These are phyloP conservation scores for Acromyrmex echinatior DNA, from an alignment of 1,140 invertebrate species.

Conservation along the genomic window DNA sequence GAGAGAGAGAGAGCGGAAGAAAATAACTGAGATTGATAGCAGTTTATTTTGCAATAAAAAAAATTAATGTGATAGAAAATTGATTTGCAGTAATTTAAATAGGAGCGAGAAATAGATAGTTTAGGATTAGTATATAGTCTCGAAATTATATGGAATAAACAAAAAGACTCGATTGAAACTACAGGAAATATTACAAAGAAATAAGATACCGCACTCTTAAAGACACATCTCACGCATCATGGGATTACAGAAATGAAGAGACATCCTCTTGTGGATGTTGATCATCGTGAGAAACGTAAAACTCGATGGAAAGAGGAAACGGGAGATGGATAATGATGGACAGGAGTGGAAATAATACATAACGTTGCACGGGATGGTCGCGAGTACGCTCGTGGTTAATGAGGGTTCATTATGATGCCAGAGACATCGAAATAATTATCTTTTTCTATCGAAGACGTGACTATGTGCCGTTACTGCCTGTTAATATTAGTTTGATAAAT, in stretches of 20 bases:
- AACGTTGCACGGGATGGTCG: not conserved
- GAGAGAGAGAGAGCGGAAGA: not conserved
- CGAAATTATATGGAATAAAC: not conserved
- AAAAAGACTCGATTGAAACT: not conserved
- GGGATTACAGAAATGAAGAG: slow-evolving; percentile 13
- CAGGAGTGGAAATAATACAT: slow-evolving; percentile 49
- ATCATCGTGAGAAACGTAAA: slow-evolving; percentile 48
- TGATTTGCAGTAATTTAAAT: slow-evolving; percentile 35
- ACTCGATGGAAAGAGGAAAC: slow-evolving; percentile 27
- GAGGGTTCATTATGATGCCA: slow-evolving; percentile 51
- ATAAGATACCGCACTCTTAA: not conserved
- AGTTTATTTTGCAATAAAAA: not conserved
- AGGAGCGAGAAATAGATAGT: not conserved
- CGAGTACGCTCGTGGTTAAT: slow-evolving; percentile 29
- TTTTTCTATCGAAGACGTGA: slow-evolving; percentile 40
- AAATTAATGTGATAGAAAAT: slow-evolving; percentile 49
- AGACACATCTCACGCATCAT: not conserved
- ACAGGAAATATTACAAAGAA: not conserved
- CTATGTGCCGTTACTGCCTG: slow-evolving; percentile 30
- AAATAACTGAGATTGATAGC: not conserved
- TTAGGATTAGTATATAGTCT: not conserved
- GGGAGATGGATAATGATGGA: slow-evolving; percentile 49
- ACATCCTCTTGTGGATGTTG: slow-evolving; percentile 22
- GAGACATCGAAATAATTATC: slow-evolving; percentile 53
- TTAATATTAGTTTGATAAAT: slow-evolving; percentile 47